Conservation (phyloP, 1,140 invertebrate genomes). For the Sarcophaga peregrina region DNA sequence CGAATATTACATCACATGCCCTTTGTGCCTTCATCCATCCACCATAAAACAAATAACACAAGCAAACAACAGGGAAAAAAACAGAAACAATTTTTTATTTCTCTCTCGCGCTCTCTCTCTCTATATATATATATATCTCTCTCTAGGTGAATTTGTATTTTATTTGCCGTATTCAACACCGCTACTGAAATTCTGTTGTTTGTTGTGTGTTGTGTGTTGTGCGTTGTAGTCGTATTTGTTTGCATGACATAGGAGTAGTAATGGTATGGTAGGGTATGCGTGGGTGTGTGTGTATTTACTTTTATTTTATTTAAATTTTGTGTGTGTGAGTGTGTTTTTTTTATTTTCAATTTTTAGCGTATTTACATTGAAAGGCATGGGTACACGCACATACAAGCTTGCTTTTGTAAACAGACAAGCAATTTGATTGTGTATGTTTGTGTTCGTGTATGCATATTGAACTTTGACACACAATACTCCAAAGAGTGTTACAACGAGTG, state of each 20-base stretch:
- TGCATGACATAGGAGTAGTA: too few species aligned
- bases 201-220: too few species aligned
- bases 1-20: not conserved
- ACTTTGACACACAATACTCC: not conserved
- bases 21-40: not conserved
- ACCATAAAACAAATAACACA: constrained; percentile 15
- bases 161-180: not conserved
- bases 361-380: not conserved
- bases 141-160: not conserved
- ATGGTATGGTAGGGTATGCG: not conserved
- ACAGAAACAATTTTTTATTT: not conserved
- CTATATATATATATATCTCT: too few species aligned
- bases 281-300: not conserved
- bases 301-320: constrained; percentile 11
- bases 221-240: too few species aligned
- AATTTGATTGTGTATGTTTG: constrained; percentile 8
- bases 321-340: not conserved
- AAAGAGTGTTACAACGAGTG: not conserved
- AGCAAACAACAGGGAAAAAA: not conserved
- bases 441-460: not conserved
- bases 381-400: not conserved
- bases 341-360: constrained; percentile 25
- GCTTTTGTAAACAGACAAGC: not conserved
- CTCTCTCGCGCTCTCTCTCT: not conserved
- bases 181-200: not conserved